Percentiles rank a stretch among this genome's conserved stretches.
Evolutionary conservation across 2,113 vertebrate genomes (phyloP).

Genomic region (Pluvianellus socialis): DNA sequence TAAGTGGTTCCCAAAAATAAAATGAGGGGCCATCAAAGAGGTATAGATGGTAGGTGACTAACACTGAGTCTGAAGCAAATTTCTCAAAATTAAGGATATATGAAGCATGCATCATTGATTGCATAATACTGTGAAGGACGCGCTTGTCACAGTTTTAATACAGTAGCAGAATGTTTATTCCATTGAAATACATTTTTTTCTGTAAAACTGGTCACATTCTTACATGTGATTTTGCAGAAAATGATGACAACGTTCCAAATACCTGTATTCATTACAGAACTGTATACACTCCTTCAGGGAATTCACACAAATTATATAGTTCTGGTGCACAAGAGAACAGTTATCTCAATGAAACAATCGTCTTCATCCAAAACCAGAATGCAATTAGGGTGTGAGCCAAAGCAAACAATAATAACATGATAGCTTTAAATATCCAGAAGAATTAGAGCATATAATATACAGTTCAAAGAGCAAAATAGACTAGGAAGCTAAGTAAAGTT

Average conservation of each 20-base stretch:
- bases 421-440: not conserved
- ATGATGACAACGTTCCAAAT: not conserved
- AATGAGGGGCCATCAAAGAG: not conserved
- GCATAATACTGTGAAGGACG: not conserved
- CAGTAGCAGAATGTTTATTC: not conserved
- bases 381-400: not conserved
- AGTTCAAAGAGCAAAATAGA: not conserved
- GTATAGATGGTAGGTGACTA: not conserved
- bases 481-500: not conserved
- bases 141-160: not conserved
- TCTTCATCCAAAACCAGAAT: not conserved
- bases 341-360: not conserved
- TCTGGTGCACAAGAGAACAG: not conserved
- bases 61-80: not conserved
- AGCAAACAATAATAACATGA: not conserved
- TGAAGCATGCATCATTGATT: not conserved
- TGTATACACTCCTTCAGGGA: not conserved
- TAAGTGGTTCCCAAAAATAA: not conserved
- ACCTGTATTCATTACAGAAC: not conserved
- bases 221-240: not conserved
- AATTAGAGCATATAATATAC: not conserved
- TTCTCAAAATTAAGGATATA: not conserved
- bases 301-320: not conserved
- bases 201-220: not conserved
- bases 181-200: not conserved